A percentile compares a stretch with the other conserved stretches of the same genome.
Conservation (phyloP, 2,113 vertebrate species). For the Rhinolophus sinicus region DNA sequence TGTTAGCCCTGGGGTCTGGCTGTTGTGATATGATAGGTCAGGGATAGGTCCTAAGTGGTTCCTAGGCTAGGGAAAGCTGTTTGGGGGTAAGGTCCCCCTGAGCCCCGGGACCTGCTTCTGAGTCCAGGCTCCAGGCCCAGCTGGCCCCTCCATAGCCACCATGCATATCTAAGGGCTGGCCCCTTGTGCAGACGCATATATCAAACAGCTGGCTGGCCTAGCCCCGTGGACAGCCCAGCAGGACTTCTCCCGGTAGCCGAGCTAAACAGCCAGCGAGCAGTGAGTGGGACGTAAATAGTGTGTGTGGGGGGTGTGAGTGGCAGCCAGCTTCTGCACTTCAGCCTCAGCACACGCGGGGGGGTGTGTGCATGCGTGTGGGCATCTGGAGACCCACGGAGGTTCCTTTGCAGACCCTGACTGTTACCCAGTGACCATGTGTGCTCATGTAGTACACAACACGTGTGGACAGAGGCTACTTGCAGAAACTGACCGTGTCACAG, state of each 20-base stretch:
- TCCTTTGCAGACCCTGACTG: fast-evolving
- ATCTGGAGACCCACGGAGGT: not conserved
- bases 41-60: not conserved
- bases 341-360: fast-evolving
- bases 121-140: not conserved
- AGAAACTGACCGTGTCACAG: not conserved
- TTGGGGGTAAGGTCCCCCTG: too few species aligned
- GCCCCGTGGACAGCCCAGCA: not conserved
- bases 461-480: not conserved
- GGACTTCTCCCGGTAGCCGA: fast-evolving
- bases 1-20: not conserved
- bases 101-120: not conserved
- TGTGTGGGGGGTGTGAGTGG: fast-evolving
- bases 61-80: not conserved
- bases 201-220: not conserved
- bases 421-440: fast-evolving
- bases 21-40: not conserved
- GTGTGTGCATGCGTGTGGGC: fast-evolving
- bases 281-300: fast-evolving
- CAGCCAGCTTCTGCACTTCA: not conserved
- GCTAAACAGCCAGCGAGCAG: not conserved
- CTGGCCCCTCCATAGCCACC: not conserved
- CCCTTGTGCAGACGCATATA: not conserved
- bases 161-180: fast-evolving
- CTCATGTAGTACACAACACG: fast-evolving